Percentiles rank a stretch among this genome's conserved stretches.
Evolutionary conservation across 92 coral and sea anemone genomes (phyloP).

Genomic region (Galaxea fascicularis): DNA sequence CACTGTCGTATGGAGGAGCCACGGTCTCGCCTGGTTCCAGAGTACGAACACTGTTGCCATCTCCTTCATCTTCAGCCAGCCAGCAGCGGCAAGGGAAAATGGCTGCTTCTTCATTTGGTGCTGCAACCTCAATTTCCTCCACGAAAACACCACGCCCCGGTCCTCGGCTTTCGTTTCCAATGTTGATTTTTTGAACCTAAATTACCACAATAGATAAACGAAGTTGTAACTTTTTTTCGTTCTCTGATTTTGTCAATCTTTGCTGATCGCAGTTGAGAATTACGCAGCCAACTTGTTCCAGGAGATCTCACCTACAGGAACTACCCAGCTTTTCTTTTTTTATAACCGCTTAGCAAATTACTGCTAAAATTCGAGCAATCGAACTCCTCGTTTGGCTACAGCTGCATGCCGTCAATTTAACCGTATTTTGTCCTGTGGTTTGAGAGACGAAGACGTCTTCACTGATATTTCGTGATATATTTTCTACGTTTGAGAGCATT

Average conservation of each 20-base stretch:
- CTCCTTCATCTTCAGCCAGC: constrained; percentile 90
- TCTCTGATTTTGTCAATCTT: neutral
- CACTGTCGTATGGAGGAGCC: constrained; percentile 73
- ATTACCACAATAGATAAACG: neutral
- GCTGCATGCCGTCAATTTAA: no score
- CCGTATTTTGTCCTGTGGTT: no score
- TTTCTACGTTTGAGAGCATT: neutral
- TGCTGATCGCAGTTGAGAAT: no score
- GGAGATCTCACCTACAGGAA: no score
- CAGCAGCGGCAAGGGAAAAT: constrained; percentile 87
- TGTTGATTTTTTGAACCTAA: constrained; percentile 49
- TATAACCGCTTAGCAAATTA: no score
- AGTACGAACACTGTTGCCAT: constrained; percentile 70
- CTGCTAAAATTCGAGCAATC: no score
- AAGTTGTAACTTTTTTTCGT: neutral
- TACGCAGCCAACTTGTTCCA: no score
- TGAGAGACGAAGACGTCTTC: no score
- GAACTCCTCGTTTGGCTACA: no score
- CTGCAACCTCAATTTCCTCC: constrained; percentile 76
- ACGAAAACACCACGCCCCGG: constrained; percentile 83
- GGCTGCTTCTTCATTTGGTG: constrained; percentile 61
- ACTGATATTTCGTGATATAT: no score
- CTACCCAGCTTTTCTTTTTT: no score
- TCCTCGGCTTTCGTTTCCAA: constrained; percentile 85
- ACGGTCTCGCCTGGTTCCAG: constrained; percentile 78